Evolutionary conservation across 1,140 invertebrate species (phyloP).

Genomic region (Halesus radiatus): DNA sequence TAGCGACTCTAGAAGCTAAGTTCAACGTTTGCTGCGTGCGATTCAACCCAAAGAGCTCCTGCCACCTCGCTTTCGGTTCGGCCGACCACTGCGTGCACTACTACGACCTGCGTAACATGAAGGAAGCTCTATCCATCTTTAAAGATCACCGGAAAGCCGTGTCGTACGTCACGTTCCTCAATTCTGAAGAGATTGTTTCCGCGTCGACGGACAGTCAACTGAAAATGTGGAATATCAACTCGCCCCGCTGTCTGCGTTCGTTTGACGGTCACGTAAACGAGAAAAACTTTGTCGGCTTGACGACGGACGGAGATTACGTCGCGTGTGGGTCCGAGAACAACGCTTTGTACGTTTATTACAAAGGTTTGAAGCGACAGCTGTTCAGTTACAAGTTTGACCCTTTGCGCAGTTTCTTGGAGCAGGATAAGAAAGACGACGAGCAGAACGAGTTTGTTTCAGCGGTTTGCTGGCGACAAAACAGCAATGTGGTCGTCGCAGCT

Average conservation of each 20-base stretch:
- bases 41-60: conserved; percentile 91
- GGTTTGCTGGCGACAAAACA: conserved; percentile 92
- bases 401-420: conserved; percentile 83
- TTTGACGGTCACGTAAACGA: conserved; percentile 96
- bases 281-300: conserved; percentile 97
- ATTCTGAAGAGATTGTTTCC: conserved; percentile 90
- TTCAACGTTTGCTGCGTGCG: conserved; percentile 97
- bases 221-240: conserved; percentile 92
- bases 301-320: conserved; percentile 94
- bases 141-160: conserved; percentile 96
- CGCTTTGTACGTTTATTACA: conserved; percentile 94
- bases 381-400: conserved; percentile 93
- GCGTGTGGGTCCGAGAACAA: conserved; percentile 98
- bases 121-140: conserved; percentile 86
- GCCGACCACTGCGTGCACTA: conserved; percentile 98
- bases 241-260: conserved; percentile 84
- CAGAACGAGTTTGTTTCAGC: conserved; percentile 95
- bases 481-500: conserved; percentile 92
- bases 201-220: conserved; percentile 96
- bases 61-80: conserved; percentile 93
- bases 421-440: conserved; percentile 83
- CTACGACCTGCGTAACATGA: conserved; percentile 92
- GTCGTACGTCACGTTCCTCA: conserved; percentile 96
- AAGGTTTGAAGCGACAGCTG: conserved; percentile 89
- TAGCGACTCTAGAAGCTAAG: conserved; percentile 90